Percentiles rank a stretch among this genome's conserved stretches.
Evolutionary conservation across 2,888 invertebrate species (phyloP).

Genomic region (Neelides folsomi): DNA sequence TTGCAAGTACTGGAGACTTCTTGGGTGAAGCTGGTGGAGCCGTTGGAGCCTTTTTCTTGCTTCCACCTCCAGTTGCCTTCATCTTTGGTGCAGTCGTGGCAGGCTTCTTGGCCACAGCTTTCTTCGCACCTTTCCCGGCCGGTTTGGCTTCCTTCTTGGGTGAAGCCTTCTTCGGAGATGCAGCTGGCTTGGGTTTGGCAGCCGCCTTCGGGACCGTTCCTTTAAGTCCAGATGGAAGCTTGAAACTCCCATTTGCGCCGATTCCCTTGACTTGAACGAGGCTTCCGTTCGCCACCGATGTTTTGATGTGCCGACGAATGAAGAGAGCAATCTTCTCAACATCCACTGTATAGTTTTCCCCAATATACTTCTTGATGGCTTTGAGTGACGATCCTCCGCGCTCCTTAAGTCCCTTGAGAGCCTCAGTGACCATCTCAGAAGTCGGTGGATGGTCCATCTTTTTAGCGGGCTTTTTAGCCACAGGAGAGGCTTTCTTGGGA

Average conservation of each 20-base stretch:
- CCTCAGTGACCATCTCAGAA: conserved; percentile 46
- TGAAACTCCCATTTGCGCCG: conserved; percentile 27
- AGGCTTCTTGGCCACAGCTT: conserved; percentile 4
- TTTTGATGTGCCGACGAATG: conserved; percentile 48
- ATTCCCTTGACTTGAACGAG: conserved; percentile 33
- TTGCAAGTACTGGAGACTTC: conserved; percentile 2
- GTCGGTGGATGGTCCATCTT: conserved; percentile 42
- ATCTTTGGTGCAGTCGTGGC: conserved; percentile 8
- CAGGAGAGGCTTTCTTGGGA: conserved; percentile 32
- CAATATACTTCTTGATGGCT: conserved; percentile 52
- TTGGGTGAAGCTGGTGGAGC: conserved; percentile 6
- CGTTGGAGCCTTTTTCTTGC: conserved; percentile 9
- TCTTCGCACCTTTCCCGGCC: conserved; percentile 1
- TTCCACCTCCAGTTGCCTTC: conserved; percentile 11
- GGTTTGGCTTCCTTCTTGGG: conserved; percentile 11
- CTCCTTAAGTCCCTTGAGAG: conserved; percentile 37
- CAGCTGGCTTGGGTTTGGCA: conserved; percentile 3
- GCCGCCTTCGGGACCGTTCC: background rate
- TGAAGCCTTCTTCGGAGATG: conserved; percentile 3
- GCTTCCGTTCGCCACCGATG: conserved; percentile 41
- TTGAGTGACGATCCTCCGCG: conserved; percentile 47
- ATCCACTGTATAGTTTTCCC: conserved; percentile 47
- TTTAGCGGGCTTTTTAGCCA: conserved; percentile 23
- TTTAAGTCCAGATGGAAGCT: conserved; percentile 13
- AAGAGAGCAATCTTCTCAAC: conserved; percentile 46